Evolutionary conservation across 2,888 invertebrate species (phyloP).

Genomic region (Rhamphomyia laevipes): DNA sequence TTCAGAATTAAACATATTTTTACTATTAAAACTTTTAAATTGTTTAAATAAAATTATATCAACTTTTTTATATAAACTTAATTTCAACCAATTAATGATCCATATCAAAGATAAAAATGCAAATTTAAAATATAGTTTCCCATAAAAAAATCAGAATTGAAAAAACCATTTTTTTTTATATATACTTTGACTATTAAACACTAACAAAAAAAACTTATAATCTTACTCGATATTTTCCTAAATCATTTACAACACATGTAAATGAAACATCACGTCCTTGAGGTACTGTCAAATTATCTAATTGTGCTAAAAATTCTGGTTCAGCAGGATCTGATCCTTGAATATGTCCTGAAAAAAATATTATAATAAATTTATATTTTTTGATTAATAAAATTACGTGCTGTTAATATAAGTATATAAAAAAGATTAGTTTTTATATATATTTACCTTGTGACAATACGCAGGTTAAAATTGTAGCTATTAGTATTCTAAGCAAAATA

Average conservation of each 20-base stretch:
- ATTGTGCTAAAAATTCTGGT: constrained; percentile 72
- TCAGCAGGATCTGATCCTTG: constrained; percentile 49
- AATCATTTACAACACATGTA: constrained; percentile 83
- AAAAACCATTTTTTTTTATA: not conserved
- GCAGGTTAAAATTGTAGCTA: not conserved
- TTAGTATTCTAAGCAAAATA: too few relatives aligned
- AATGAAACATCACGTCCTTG: constrained; percentile 81
- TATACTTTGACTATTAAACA: not conserved
- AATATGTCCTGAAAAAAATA: constrained; percentile 51
- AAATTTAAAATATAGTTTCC: not conserved
- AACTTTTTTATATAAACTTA: too few relatives aligned
- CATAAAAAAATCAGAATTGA: not conserved
- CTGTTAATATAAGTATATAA: too few relatives aligned
- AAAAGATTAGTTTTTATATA: not conserved
- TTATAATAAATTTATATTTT: not conserved
- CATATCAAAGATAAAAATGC: not conserved
- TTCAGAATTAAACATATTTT: too few relatives aligned
- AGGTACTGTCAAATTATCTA: constrained; percentile 78
- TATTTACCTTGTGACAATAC: not conserved
- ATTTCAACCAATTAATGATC: too few relatives aligned
- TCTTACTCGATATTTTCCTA: constrained; percentile 74
- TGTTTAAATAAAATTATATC: too few relatives aligned
- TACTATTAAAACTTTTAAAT: too few relatives aligned
- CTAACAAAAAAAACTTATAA: not conserved
- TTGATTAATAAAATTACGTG: not conserved